phyloP scores from a whole-genome alignment of 2,797 vertebrate species.

The Myripristis jacobus region DNA sequence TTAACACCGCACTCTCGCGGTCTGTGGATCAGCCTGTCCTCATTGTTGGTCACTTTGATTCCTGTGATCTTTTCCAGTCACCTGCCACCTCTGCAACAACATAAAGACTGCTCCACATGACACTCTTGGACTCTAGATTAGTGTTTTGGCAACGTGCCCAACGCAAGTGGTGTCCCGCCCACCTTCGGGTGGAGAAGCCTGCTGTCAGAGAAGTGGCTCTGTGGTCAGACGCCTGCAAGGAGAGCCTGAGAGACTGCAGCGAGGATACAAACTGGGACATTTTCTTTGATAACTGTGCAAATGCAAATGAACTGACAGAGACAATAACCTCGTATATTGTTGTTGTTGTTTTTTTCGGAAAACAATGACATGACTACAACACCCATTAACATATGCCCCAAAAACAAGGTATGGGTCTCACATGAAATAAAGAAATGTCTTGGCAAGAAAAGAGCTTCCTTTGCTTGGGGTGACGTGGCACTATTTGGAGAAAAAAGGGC shows the following conservation, averaged over 20 bases:
- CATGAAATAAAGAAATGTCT: neutral
- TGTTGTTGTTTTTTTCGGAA: no score
- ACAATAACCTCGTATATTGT: constrained; percentile 2
- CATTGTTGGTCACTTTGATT: no score
- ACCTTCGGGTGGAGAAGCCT: neutral
- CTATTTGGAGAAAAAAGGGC: neutral
- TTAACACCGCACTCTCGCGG: no score
- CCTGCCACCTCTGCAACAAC: neutral
- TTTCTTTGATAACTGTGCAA: constrained; percentile 11
- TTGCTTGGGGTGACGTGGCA: neutral
- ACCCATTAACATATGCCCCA: neutral
- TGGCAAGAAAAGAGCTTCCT: neutral
- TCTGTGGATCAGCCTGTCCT: no score
- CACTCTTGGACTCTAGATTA: neutral
- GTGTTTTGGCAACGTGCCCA: neutral
- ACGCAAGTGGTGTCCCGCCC: no score
- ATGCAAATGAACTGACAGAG: constrained; percentile 8
- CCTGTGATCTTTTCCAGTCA: no score
- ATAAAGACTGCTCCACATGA: neutral
- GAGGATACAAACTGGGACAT: neutral
- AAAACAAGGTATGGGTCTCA: constrained; percentile 7
- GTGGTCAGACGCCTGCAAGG: neutral
- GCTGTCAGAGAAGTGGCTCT: neutral
- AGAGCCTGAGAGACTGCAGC: neutral
- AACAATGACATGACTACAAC: constrained; percentile 7